phyloP scores from a whole-genome alignment of 2,888 invertebrate species.

The Cotesia congregata region DNA sequence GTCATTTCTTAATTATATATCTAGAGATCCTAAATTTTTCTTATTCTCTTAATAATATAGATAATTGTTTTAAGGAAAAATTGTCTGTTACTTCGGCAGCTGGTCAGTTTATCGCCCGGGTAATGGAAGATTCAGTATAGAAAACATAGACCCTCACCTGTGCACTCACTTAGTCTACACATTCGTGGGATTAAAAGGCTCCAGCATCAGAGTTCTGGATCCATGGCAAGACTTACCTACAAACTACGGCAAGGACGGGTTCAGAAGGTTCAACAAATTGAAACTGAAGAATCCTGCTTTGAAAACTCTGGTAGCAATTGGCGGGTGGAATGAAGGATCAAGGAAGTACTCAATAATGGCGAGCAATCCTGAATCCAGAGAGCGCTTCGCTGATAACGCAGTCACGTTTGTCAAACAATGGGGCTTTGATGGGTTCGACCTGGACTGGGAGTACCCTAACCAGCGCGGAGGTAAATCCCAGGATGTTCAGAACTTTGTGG shows the following conservation, averaged over 20 bases:
- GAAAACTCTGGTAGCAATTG: slow-evolving; percentile 76
- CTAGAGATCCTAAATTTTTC: too few species aligned
- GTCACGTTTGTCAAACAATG: slow-evolving; percentile 65
- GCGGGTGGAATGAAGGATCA: slow-evolving; percentile 78
- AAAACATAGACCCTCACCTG: slow-evolving; percentile 76
- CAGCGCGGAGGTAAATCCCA: slow-evolving; percentile 72
- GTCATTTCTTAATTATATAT: too few species aligned
- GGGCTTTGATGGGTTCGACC: slow-evolving; percentile 79
- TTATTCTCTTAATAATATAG: too few species aligned
- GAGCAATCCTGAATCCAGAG: slow-evolving; percentile 58
- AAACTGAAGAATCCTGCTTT: slow-evolving; percentile 69
- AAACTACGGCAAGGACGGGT: slow-evolving; percentile 68
- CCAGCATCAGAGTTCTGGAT: slow-evolving; percentile 74
- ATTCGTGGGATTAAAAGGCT: slow-evolving; percentile 75
- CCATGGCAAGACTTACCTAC: slow-evolving; percentile 76
- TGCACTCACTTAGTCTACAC: slow-evolving; percentile 85
- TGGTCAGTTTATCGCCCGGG: slow-evolving; percentile 81
- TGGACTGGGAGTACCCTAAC: slow-evolving; percentile 81
- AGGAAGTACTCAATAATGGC: slow-evolving; percentile 73
- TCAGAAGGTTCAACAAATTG: slow-evolving; percentile 73
- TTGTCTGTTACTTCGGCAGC: slow-evolving; percentile 79
- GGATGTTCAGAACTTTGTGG: slow-evolving; percentile 72
- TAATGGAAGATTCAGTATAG: slow-evolving; percentile 77
- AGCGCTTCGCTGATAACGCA: slow-evolving; percentile 25
- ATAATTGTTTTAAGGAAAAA: slow-evolving; percentile 6